Evolutionary conservation across 2,797 vertebrate genomes (phyloP).

Genomic region (Premnoplex brunnescens): DNA sequence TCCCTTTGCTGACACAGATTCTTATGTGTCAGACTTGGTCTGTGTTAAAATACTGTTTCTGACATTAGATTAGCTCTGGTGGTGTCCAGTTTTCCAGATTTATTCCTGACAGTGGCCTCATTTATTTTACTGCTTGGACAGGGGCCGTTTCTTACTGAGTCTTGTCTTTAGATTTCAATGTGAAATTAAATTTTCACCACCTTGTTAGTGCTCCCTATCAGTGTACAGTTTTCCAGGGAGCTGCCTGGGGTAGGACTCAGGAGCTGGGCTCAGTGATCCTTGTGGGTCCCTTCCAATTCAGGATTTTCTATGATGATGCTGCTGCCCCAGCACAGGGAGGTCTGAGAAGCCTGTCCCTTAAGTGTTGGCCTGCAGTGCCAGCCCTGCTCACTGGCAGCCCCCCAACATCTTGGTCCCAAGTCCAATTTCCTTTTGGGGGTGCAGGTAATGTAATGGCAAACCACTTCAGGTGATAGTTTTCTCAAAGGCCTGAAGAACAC

Average conservation of each 20-base stretch:
- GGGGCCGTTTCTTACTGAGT: not conserved
- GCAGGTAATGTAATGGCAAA: not conserved
- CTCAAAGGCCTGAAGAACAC: not conserved
- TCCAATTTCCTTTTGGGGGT: not conserved
- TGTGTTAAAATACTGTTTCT: not conserved
- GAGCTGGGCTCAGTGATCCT: not conserved
- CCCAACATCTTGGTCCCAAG: not conserved
- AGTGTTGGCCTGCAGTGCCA: too few relatives aligned
- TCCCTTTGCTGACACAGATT: not conserved
- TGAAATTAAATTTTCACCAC: not conserved
- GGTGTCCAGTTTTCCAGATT: not conserved
- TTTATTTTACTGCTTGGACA: not conserved
- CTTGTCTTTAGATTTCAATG: not conserved
- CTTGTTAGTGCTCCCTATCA: not conserved
- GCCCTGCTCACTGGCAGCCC: accelerated
- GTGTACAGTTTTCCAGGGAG: not conserved
- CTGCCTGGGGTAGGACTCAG: not conserved
- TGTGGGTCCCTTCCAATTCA: not conserved
- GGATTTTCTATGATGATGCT: not conserved
- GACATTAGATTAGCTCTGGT: not conserved
- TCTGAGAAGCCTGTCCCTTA: not conserved
- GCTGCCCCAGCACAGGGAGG: not conserved
- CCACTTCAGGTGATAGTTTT: not conserved
- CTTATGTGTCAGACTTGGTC: not conserved
- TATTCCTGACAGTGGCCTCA: not conserved